Evolutionary conservation across 1,140 invertebrate species (phyloP), one percentile per base, ranked within the genome.

Genomic region (Adelges cooleyi): DNA sequence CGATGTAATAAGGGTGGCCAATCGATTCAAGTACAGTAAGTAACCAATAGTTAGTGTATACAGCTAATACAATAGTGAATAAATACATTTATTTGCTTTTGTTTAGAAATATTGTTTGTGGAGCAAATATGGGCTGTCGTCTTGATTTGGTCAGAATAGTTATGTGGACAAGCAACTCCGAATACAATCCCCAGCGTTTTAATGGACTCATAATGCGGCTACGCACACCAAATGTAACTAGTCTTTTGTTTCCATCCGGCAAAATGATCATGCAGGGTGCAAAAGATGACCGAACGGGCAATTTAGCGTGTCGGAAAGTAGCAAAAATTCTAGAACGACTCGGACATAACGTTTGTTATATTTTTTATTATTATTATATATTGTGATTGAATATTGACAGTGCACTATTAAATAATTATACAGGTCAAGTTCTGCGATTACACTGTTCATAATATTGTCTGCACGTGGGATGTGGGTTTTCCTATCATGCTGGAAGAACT

Each of bases 391-490:
- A 10, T 33, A 25, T 46, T 25, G 17, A 38, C 33, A 67, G 27
- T 44, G 65, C 23, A 36, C 36, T 18, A 59, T 1, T 25, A 42
- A 20, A 59, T 67, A 68, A 70, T 65, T 67, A 78, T 81, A 44
- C 72, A 93, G 86, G 90, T 92, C 0, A 95, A 94, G 75, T 99
- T 99, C 75, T 77, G 86, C 27, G 90, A 97, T 72, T 99, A 98
- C 73, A 98, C 98, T 80, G 86, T 99, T 71, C 96, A 99, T 79
- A 99, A 99, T 76, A 95, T 99, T 78, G 95, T 99, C 22, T 96
- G 93, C 5, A 98, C 92, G 25, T 96, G 93, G 72, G 96, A 99
- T 79, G 83, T 99, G 8, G 87, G 94, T 72, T 99, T 99, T 79
- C 94, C 95, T 0, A 95, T 99, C 67, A 86, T 92, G 71, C 75